Conservation (phyloP, 1,140 invertebrate species). For the Onthophagus taurus region DNA sequence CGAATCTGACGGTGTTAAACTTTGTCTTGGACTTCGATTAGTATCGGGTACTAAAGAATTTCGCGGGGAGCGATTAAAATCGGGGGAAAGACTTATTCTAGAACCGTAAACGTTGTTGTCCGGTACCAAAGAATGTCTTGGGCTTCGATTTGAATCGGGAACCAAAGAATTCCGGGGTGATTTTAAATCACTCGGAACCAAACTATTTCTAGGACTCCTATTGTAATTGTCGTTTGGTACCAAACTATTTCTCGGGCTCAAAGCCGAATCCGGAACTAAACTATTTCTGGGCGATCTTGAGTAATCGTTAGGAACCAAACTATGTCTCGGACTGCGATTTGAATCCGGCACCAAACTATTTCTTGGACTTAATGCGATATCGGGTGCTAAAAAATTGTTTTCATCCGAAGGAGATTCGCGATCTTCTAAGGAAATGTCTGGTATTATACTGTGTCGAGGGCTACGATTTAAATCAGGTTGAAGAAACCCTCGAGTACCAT, state of each 20-base stretch:
- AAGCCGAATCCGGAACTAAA: conserved; percentile 33
- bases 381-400: conserved; percentile 46
- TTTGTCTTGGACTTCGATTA: conserved; percentile 42
- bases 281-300: conserved; percentile 37
- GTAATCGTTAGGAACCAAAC: conserved; percentile 36
- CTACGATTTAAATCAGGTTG: conserved; percentile 49
- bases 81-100: conserved; percentile 29
- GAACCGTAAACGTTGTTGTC: conserved; percentile 29
- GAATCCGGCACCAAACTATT: conserved; percentile 51
- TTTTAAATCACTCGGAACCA: conserved; percentile 42
- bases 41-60: conserved; percentile 47
- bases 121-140: conserved; percentile 50
- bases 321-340: conserved; percentile 44
- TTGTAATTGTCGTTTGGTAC: conserved; percentile 34
- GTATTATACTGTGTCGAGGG: conserved; percentile 51
- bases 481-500: conserved; percentile 35
- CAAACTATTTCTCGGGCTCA: conserved; percentile 49
- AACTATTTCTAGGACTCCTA: conserved; percentile 44
- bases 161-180: conserved; percentile 56
- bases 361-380: conserved; percentile 46
- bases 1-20: conserved; percentile 38
- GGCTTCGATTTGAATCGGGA: conserved; percentile 45
- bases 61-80: conserved; percentile 45
- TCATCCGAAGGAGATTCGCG: conserved; percentile 27
- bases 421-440: conserved; percentile 42